Base-by-base conservation (phyloP, 2,888 invertebrate genomes). In the Caenorhabditis japonica region DNA sequence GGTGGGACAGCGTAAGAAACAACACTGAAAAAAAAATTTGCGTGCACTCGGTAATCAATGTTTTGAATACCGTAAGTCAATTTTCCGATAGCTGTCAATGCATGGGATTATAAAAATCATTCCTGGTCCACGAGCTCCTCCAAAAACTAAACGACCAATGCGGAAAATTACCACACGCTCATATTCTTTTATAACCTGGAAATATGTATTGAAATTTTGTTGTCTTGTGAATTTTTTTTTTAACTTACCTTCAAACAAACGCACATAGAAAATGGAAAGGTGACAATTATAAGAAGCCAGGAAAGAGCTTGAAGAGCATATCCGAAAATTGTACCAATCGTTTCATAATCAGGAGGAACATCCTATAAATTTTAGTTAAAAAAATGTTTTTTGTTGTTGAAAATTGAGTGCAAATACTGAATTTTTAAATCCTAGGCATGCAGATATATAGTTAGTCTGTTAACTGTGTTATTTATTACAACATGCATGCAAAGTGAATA, bases 101-200 rank as follows among this genome's bases (percentile, higher is more conserved):
- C 96, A 97, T 0, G 96, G 97, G 79, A 97, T 90, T 75, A 96
- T 94, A 90, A 97, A 97, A 90, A 97, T 96, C 85, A 97, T 94
- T 62, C 96, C 88, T 3, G 89, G 89, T 0, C 94, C 94, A 79
- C 93, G 90, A 2, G 93, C 92, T 38, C 80, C 93, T 1, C 93
- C 93, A 77, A 91, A 91, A 60, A 91, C 88, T 43, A 94, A 87
- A 55, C 94, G 91, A 34, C 94, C 94, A 82, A 94, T 90, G 19
- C 94, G 91, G 89, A 95, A 95, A 85, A 95, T 94, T 0, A 94
- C 94, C 21, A 17, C 94, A 92, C 3, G 93, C 93, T 85, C 94
- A 90, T 88, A 88, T 76, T 88, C 88, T 76, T 88, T 88, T 61
- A 88, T 88, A 23, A 87, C 86, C 84, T 85, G 47, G 2, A 76